A percentile compares a stretch with the other conserved stretches of the same genome.
These are phyloP conservation scores for Mesitornis unicolor DNA, from an alignment of 2,113 vertebrate genomes.

Conservation along the genomic window DNA sequence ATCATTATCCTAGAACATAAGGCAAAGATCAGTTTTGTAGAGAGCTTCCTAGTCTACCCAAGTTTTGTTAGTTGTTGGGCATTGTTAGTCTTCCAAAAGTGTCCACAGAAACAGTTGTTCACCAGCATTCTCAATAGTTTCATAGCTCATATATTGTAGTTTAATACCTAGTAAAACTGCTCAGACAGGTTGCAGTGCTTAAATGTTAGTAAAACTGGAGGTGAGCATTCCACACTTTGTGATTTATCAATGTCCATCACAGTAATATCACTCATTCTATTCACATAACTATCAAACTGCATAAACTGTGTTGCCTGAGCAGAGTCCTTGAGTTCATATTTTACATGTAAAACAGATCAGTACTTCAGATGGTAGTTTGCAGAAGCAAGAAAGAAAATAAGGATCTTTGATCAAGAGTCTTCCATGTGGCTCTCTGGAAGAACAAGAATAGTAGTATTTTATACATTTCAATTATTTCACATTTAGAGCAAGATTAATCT, in stretches of 20 bases:
- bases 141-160: background rate
- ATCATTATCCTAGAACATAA: background rate
- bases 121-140: background rate
- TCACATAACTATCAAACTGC: background rate
- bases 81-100: background rate
- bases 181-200: background rate
- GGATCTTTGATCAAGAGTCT: background rate
- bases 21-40: background rate
- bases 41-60: background rate
- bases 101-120: background rate
- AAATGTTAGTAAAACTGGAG: background rate
- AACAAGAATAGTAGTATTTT: background rate
- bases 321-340: background rate
- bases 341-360: background rate
- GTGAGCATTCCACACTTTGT: background rate
- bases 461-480: background rate
- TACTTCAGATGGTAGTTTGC: background rate
- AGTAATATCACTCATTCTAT: background rate
- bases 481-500: background rate
- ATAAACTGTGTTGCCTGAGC: background rate
- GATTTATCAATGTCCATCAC: background rate
- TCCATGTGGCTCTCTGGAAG: background rate
- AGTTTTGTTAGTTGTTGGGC: background rate
- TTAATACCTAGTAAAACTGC: background rate
- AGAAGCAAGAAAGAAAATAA: background rate